Percentiles rank a stretch among this genome's conserved stretches.
phyloP scores from a whole-genome alignment of 2,113 vertebrate genomes.

The Ptychochromis oligacanthus region DNA sequence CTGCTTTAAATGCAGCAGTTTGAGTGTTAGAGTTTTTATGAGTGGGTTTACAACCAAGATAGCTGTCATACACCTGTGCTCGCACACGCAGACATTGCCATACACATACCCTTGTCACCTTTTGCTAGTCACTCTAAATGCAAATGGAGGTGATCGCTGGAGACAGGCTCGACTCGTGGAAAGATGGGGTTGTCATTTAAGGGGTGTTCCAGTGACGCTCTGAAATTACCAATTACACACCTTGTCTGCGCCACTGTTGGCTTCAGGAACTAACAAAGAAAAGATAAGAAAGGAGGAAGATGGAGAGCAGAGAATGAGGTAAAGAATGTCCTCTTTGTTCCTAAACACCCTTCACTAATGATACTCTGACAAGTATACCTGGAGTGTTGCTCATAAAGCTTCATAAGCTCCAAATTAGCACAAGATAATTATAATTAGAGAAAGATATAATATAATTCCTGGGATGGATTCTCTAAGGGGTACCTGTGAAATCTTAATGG shows the following conservation, averaged over 20 bases:
- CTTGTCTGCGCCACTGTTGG: slow-evolving; percentile 28
- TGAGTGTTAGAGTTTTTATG: slow-evolving; percentile 22
- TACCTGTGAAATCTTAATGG: slow-evolving; percentile 29
- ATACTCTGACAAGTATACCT: slow-evolving; percentile 13
- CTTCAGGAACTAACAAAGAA: slow-evolving; percentile 4
- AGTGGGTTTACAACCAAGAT: slow-evolving; percentile 18
- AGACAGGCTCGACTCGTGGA: slow-evolving; percentile 69
- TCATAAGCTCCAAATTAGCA: slow-evolving; percentile 26
- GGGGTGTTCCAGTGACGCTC: slow-evolving; percentile 67
- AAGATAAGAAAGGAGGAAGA: neutral
- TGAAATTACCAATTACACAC: slow-evolving; percentile 83
- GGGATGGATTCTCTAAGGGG: slow-evolving; percentile 30
- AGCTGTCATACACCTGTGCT: slow-evolving; percentile 8
- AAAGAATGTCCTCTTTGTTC: neutral
- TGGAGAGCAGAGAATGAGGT: neutral
- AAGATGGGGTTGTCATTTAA: slow-evolving; percentile 85
- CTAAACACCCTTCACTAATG: slow-evolving; percentile 7
- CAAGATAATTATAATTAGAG: slow-evolving; percentile 48
- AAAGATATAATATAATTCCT: slow-evolving; percentile 30
- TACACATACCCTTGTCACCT: slow-evolving; percentile 42
- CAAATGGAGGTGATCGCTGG: slow-evolving; percentile 70
- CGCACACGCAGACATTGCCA: neutral
- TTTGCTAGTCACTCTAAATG: slow-evolving; percentile 79
- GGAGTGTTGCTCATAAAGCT: slow-evolving; percentile 15
- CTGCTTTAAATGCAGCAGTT: slow-evolving; percentile 9